These are phyloP conservation scores for Drosophila subsilvestris DNA, from an alignment of 2,888 invertebrate genomes.

Conservation along the genomic window DNA sequence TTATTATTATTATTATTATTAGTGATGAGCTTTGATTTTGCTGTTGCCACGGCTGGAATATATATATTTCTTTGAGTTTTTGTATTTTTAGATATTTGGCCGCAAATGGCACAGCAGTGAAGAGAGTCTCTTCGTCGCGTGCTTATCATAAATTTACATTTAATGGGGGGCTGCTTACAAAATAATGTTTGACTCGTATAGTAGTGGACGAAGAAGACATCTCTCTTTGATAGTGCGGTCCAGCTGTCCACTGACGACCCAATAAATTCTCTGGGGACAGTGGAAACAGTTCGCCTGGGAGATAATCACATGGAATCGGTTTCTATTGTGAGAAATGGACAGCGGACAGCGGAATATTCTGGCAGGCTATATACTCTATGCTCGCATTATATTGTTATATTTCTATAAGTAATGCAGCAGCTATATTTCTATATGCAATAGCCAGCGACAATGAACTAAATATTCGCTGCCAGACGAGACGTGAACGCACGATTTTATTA, in stretches of 20 bases:
- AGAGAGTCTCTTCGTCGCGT: conserved; percentile 30
- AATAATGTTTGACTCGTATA: conserved; percentile 29
- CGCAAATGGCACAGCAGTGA: conserved; percentile 10
- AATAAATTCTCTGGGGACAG: conserved; percentile 18
- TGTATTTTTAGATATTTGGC: conserved; percentile 20
- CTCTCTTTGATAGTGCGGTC: conserved; percentile 32
- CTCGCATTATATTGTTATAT: conserved; percentile 18
- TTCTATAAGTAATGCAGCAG: not conserved
- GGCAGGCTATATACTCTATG: not conserved
- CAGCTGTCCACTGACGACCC: conserved; percentile 15
- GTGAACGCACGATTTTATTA: conserved; percentile 45
- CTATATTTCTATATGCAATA: conserved; percentile 21
- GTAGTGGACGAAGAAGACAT: conserved; percentile 7
- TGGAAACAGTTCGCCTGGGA: not conserved
- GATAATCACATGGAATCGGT: conserved; percentile 27
- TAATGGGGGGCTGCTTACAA: conserved; percentile 59
- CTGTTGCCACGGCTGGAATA: not conserved
- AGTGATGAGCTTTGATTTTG: not conserved
- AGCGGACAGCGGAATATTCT: conserved; percentile 18
- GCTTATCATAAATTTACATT: conserved; percentile 63
- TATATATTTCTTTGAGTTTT: not conserved
- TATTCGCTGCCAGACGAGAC: conserved; percentile 27
- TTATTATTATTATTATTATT: not conserved
- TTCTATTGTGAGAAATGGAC: conserved; percentile 14
- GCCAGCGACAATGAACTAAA: conserved; percentile 42